Conservation (phyloP, 2,113 vertebrate species). For the Phrynosoma platyrhinos region DNA sequence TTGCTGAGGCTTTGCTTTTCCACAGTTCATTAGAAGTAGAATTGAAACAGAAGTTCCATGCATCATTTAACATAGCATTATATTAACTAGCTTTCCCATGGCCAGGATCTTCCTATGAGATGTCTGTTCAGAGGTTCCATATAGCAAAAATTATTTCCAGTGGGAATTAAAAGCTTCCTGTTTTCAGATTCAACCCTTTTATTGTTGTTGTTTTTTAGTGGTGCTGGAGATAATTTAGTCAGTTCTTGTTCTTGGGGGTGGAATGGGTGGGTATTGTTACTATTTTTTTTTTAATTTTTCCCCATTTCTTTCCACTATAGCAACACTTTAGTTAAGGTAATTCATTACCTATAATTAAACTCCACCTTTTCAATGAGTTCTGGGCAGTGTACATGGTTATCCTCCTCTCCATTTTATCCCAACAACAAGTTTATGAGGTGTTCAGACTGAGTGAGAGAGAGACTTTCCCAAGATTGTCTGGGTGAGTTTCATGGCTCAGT, state of each 20-base stretch:
- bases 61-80: background rate
- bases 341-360: no score
- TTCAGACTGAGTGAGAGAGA: no score
- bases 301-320: background rate
- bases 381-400: no score
- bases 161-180: background rate
- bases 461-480: no score
- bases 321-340: background rate
- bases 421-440: no score
- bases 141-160: background rate
- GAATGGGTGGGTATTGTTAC: background rate
- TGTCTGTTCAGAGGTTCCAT: background rate
- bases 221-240: background rate
- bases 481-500: no score
- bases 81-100: background rate
- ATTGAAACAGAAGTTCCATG: background rate
- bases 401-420: no score
- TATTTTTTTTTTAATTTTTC: background rate
- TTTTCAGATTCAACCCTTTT: background rate
- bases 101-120: background rate
- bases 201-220: background rate
- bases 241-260: background rate
- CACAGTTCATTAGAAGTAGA: background rate
- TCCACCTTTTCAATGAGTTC: no score
- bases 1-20: conserved; percentile 8